phyloP scores from a whole-genome alignment of 2,797 vertebrate species.

The Cynodonichthys magdalenae region DNA sequence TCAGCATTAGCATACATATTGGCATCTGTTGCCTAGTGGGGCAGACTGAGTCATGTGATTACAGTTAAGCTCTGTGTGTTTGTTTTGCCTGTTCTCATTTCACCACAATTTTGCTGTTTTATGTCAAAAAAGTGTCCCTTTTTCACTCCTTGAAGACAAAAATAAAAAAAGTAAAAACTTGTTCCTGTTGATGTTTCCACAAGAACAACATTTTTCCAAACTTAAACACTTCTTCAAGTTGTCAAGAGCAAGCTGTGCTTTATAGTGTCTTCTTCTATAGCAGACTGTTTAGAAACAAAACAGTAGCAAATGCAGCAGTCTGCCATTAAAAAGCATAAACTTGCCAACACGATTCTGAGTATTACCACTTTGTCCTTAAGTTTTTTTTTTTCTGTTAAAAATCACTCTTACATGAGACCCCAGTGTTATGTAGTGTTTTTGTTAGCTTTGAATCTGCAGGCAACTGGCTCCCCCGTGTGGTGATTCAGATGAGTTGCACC shows the following conservation, averaged over 20 bases:
- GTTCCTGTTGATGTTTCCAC: too few relatives aligned
- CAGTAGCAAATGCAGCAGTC: neutral
- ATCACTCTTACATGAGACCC: conserved; percentile 46
- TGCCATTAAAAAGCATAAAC: neutral
- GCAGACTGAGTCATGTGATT: conserved; percentile 68
- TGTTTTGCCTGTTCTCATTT: conserved; percentile 39
- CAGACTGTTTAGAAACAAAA: neutral
- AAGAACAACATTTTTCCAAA: neutral
- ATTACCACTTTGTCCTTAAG: neutral
- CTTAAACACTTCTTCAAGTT: neutral
- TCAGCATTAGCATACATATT: conserved; percentile 60
- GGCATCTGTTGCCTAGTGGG: conserved; percentile 79
- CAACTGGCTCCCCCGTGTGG: conserved; percentile 69
- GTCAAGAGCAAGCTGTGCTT: neutral
- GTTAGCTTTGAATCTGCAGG: conserved; percentile 8
- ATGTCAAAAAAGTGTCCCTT: conserved; percentile 17
- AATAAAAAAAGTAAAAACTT: neutral
- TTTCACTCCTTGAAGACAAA: conserved; percentile 22
- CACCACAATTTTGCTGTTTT: conserved; percentile 10
- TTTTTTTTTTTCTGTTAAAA: conserved; percentile 11
- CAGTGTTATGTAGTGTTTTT: conserved; percentile 31
- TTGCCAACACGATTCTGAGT: neutral
- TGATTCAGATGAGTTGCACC: neutral
- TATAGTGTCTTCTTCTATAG: neutral
- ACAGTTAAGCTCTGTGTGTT: conserved; percentile 41